phyloP scores from a whole-genome alignment of 2,113 vertebrate genomes.

The Melanostigma gelatinosum region DNA sequence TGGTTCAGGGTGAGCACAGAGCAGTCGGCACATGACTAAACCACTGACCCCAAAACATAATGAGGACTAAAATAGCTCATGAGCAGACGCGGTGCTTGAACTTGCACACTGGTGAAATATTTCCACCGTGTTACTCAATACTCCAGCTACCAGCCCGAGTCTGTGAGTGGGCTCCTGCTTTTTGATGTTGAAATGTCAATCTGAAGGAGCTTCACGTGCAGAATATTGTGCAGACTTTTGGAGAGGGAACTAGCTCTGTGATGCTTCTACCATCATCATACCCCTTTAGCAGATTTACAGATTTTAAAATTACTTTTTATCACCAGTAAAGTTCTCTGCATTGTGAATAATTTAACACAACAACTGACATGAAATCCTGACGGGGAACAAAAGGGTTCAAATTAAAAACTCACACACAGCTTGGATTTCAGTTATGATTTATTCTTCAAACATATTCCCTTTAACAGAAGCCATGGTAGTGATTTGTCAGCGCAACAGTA shows the following conservation, averaged over 20 bases:
- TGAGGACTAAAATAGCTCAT: slow-evolving; percentile 43
- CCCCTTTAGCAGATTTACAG: not conserved
- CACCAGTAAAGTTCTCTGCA: no score
- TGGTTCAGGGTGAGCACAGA: not conserved
- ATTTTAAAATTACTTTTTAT: not conserved
- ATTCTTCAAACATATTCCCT: slow-evolving; percentile 61
- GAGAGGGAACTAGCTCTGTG: no score
- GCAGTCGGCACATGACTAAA: slow-evolving; percentile 11
- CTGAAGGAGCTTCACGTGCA: not conserved
- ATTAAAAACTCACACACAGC: not conserved
- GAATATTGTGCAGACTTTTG: not conserved
- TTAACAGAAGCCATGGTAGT: slow-evolving; percentile 19
- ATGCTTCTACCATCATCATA: not conserved
- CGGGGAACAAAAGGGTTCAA: not conserved
- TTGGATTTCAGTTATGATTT: slow-evolving; percentile 31
- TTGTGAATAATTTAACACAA: not conserved
- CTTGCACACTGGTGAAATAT: not conserved
- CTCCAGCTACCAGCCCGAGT: not conserved
- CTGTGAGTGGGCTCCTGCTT: no score
- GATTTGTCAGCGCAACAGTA: not conserved
- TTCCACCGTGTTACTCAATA: slow-evolving; percentile 3
- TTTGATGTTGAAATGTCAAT: not conserved
- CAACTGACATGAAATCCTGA: not conserved
- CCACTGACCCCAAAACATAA: slow-evolving; percentile 46
- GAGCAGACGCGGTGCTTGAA: slow-evolving; percentile 3